These are phyloP conservation scores for Oreochromis grahami DNA, from an alignment of 2,797 vertebrate genomes.

Conservation along the genomic window DNA sequence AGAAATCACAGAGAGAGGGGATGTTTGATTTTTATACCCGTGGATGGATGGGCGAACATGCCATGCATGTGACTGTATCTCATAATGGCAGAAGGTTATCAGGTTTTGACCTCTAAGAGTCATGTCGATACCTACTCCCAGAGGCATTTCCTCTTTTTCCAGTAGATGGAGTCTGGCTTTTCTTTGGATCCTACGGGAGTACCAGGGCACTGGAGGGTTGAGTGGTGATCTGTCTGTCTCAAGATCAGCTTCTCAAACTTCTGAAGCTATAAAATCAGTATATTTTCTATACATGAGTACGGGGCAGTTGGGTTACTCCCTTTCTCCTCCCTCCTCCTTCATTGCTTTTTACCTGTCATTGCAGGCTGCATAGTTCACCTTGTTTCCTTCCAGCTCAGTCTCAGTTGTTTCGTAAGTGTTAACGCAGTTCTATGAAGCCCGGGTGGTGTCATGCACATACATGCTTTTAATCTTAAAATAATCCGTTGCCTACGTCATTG, in stretches of 20 bases:
- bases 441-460: background rate
- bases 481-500: fast-evolving
- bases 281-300: background rate
- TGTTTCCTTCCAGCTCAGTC: background rate
- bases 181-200: background rate
- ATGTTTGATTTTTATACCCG: background rate
- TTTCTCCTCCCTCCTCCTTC: background rate
- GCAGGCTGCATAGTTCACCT: background rate
- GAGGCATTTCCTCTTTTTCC: background rate
- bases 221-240: background rate
- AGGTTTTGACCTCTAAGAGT: background rate
- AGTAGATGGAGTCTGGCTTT: background rate
- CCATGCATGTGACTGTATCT: background rate
- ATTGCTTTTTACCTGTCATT: background rate
- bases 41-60: background rate
- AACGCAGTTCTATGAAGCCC: background rate
- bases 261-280: background rate
- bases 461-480: background rate
- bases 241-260: background rate
- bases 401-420: background rate
- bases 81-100: background rate
- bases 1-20: background rate
- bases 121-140: background rate
- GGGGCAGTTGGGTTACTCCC: background rate
- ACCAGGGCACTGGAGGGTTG: background rate